Conservation (phyloP, 2,113 vertebrate genomes). For the Trinectes maculatus region DNA sequence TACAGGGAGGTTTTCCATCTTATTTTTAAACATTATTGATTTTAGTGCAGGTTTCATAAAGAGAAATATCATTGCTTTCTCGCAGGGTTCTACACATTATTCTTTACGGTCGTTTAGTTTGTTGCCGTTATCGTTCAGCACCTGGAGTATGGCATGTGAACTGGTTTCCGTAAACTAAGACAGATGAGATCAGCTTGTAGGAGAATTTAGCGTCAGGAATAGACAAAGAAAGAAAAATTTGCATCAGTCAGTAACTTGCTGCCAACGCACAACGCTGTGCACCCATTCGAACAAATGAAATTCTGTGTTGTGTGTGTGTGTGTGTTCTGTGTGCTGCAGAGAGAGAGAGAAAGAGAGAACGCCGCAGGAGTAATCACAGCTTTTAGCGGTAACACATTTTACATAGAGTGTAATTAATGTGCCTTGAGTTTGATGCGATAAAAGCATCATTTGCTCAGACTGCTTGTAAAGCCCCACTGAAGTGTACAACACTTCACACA, state of each 20-base stretch:
- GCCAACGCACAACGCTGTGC: constrained; percentile 10
- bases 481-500: not conserved
- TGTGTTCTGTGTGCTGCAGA: not conserved
- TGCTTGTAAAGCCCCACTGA: constrained; percentile 24
- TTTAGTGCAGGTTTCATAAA: constrained; percentile 22
- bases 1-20: constrained; percentile 18
- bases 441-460: constrained; percentile 31
- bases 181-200: not conserved
- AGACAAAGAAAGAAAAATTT: not conserved
- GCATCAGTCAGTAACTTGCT: constrained; percentile 7
- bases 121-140: constrained; percentile 3
- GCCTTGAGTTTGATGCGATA: constrained; percentile 66
- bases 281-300: not conserved
- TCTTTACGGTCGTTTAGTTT: constrained; percentile 20
- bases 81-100: constrained; percentile 9
- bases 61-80: constrained; percentile 3
- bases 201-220: constrained; percentile 3
- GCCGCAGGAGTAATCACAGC: constrained; percentile 19
- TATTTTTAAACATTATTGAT: constrained; percentile 16
- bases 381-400: constrained; percentile 28
- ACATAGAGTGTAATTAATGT: constrained; percentile 59
- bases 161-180: not conserved
- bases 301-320: not conserved
- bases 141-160: not conserved
- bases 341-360: not conserved